Conservation (phyloP, 2,113 vertebrate genomes). For the Pterocles orientalis region DNA sequence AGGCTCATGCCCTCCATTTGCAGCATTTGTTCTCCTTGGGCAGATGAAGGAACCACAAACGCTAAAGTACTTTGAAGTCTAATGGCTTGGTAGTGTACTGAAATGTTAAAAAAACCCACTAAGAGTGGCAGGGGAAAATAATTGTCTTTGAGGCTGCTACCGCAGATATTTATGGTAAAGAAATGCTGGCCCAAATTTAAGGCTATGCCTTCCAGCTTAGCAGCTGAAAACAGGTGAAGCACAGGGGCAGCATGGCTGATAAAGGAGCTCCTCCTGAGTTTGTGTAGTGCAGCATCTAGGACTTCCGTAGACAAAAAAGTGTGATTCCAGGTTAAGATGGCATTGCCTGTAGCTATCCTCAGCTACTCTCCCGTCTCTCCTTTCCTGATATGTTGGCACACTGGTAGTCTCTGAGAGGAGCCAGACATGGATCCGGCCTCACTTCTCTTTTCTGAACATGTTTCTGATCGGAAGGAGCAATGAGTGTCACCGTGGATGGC, state of each 20-base stretch:
- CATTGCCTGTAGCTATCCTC: background rate
- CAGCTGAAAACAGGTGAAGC: background rate
- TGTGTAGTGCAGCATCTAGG: background rate
- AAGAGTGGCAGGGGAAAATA: background rate
- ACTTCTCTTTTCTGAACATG: background rate
- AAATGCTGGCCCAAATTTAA: background rate
- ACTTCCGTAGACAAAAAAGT: background rate
- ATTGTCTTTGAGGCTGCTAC: background rate
- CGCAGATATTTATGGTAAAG: background rate
- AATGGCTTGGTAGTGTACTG: background rate
- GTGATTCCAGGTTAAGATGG: background rate
- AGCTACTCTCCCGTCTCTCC: background rate
- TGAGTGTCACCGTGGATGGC: rapidly evolving
- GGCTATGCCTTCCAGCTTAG: background rate
- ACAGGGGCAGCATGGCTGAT: background rate
- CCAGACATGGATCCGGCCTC: background rate
- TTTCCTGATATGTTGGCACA: background rate
- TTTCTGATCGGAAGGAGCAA: background rate
- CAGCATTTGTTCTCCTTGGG: background rate
- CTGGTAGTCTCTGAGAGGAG: background rate
- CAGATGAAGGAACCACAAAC: background rate
- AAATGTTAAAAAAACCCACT: background rate
- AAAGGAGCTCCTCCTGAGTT: background rate
- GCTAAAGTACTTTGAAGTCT: background rate
- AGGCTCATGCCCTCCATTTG: background rate